Evolutionary conservation across 1,140 invertebrate genomes (phyloP).

Genomic region (Nebria ingens): DNA sequence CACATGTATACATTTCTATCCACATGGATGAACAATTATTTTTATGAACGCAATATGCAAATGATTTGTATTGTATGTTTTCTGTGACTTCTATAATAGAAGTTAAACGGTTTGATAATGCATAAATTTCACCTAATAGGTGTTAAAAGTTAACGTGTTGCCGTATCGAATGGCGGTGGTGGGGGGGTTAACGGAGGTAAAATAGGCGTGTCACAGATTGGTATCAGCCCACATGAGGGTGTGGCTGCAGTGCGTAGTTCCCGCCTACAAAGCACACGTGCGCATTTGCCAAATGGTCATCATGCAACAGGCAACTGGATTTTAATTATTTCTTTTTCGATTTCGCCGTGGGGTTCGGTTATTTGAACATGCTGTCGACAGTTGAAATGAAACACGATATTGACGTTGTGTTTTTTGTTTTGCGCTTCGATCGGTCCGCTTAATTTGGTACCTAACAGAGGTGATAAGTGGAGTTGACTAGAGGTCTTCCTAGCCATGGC

Average conservation of each 20-base stretch:
- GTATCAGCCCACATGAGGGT: not conserved
- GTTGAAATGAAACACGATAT: not conserved
- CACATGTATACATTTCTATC: not conserved
- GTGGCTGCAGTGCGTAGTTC: not conserved
- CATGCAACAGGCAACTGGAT: constrained; percentile 2
- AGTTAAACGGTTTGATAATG: constrained; percentile 22
- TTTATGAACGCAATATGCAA: constrained; percentile 15
- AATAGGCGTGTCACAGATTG: not conserved
- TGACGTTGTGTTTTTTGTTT: not conserved
- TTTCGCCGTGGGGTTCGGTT: not conserved
- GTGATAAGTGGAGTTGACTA: not conserved
- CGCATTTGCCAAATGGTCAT: not conserved
- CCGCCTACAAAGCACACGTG: not conserved
- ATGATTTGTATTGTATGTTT: constrained; percentile 15
- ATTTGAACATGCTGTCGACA: not conserved
- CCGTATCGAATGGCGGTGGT: not conserved
- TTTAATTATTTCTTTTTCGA: not conserved
- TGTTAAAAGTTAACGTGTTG: constrained; percentile 15
- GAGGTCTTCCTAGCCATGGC: not conserved
- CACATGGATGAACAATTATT: not conserved
- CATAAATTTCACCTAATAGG: constrained; percentile 22
- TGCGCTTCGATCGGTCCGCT: not conserved
- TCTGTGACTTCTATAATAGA: constrained; percentile 17
- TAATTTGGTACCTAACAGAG: not conserved
- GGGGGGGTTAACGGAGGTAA: not conserved